These are phyloP conservation scores for Limnephilus lunatus DNA, from an alignment of 2,888 invertebrate genomes.

Conservation along the genomic window DNA sequence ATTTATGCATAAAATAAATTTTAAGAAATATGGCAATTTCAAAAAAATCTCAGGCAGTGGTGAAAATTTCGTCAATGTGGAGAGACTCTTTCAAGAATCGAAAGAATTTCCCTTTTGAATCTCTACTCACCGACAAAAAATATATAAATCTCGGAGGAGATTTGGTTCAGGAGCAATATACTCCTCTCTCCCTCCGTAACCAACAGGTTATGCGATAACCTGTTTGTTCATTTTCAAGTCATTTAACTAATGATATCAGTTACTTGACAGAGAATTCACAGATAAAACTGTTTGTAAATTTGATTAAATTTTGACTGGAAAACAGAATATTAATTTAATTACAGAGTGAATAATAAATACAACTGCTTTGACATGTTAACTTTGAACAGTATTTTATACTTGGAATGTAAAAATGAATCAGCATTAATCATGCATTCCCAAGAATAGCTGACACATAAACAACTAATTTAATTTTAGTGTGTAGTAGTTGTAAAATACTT, in stretches of 20 bases:
- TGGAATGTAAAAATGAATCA: neutral
- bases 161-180: no score
- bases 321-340: neutral
- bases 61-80: no score
- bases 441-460: neutral
- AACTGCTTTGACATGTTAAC: neutral
- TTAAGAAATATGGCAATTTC: no score
- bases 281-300: neutral
- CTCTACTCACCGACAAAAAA: no score
- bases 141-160: no score
- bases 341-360: neutral
- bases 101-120: no score
- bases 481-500: neutral
- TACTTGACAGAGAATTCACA: neutral
- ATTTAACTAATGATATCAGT: neutral
- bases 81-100: no score
- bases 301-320: neutral
- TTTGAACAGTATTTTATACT: neutral
- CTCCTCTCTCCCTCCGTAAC: no score
- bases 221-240: neutral
- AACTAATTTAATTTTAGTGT: neutral
- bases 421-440: neutral
- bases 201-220: neutral
- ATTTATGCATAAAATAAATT: no score
- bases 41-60: no score